Evolutionary conservation across 1,140 invertebrate species (phyloP).

Genomic region (Hirudo medicinalis): DNA sequence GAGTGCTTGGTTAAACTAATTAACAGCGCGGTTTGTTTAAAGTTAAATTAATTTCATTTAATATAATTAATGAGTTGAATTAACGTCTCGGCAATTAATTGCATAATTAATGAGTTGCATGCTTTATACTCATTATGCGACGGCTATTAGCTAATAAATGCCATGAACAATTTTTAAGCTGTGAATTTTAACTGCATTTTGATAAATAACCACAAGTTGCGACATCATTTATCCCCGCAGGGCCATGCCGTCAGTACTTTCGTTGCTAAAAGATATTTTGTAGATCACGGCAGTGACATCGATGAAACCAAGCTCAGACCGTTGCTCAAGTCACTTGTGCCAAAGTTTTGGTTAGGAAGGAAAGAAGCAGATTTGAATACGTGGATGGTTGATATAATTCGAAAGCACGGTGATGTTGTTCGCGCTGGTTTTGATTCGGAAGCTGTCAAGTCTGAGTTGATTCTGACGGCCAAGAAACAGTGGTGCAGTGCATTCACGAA

Average conservation of each 20-base stretch:
- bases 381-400: neutral
- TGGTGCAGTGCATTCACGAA: neutral
- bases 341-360: neutral
- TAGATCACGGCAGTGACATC: neutral
- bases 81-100: too few species aligned
- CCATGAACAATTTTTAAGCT: too few species aligned
- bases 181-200: too few species aligned
- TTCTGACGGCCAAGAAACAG: conserved; percentile 2
- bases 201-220: too few species aligned
- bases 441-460: neutral
- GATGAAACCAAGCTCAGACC: neutral
- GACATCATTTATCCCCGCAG: neutral
- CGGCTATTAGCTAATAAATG: too few species aligned
- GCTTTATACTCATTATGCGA: too few species aligned
- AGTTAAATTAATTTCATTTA: too few species aligned
- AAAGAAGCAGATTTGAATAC: neutral
- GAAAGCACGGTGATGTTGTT: neutral
- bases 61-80: too few species aligned
- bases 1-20: neutral
- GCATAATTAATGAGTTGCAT: too few species aligned
- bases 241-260: neutral
- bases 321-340: neutral
- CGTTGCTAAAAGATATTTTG: neutral
- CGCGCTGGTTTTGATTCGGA: neutral
- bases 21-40: too few species aligned